These are phyloP conservation scores for Melanotaenia maccullochi DNA, from an alignment of 2,797 vertebrate species.

Conservation along the genomic window DNA sequence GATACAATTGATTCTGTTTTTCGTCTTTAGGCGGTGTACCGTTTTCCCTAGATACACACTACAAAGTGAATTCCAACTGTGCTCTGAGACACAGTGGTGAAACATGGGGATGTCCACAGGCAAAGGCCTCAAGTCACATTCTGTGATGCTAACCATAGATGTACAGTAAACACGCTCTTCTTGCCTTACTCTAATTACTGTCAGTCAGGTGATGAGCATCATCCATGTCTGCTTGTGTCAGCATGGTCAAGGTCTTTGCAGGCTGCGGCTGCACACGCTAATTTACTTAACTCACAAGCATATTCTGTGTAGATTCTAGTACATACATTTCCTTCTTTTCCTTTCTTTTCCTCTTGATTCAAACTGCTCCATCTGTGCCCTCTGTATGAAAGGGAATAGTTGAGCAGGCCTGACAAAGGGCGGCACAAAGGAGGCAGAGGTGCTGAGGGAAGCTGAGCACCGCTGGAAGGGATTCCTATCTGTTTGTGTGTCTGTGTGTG, in stretches of 20 bases:
- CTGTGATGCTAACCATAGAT: conserved; percentile 56
- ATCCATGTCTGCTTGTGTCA: conserved; percentile 28
- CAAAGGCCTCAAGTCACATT: conserved; percentile 69
- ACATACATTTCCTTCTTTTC: conserved; percentile 8
- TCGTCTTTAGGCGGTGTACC: conserved; percentile 72
- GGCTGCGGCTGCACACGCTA: background rate
- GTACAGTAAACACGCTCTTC: conserved; percentile 44
- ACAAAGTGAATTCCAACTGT: conserved; percentile 82
- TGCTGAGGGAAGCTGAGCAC: conserved; percentile 74
- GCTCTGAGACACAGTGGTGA: conserved; percentile 74
- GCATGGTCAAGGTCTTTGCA: conserved; percentile 20
- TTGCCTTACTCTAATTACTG: conserved; percentile 56
- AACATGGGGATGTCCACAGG: conserved; percentile 76
- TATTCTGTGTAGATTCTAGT: background rate
- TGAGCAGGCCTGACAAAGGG: conserved; percentile 79
- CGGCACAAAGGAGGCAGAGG: conserved; percentile 76
- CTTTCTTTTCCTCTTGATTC: conserved; percentile 28
- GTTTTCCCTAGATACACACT: conserved; percentile 77
- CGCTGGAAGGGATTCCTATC: conserved; percentile 76
- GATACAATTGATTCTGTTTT: conserved; percentile 74
- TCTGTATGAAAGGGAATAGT: conserved; percentile 81
- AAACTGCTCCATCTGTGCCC: conserved; percentile 75
- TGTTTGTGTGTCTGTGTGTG: conserved; percentile 45
- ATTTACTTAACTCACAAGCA: conserved; percentile 17
- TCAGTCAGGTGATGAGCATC: conserved; percentile 39